Percentiles rank a stretch among this genome's conserved stretches.
phyloP scores from a whole-genome alignment of 2,113 vertebrate genomes.

The Albula glossodonta region DNA sequence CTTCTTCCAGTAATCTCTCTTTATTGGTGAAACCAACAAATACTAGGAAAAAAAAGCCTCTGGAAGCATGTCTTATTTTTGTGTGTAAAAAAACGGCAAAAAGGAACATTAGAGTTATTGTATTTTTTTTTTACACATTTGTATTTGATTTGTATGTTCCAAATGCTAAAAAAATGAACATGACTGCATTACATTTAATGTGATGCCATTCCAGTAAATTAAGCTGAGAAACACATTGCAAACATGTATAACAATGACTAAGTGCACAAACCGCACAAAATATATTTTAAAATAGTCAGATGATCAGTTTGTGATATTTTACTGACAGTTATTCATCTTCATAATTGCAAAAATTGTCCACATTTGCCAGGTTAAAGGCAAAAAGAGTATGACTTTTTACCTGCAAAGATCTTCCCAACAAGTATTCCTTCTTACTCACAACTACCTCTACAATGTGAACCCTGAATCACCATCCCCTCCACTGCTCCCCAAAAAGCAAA shows the following conservation, averaged over 20 bases:
- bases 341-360: neutral
- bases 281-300: neutral
- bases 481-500: neutral
- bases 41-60: too few relatives aligned
- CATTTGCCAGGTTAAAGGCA: conserved; percentile 1
- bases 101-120: too few relatives aligned
- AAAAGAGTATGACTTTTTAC: neutral
- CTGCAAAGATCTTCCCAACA: neutral
- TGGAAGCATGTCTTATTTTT: too few relatives aligned
- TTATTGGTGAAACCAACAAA: too few relatives aligned
- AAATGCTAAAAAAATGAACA: too few relatives aligned
- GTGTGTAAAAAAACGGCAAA: too few relatives aligned
- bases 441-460: too few relatives aligned
- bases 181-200: neutral
- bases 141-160: too few relatives aligned
- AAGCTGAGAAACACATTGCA: neutral
- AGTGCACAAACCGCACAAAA: too few relatives aligned
- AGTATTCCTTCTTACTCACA: neutral
- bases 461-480: neutral
- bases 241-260: neutral
- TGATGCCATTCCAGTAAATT: neutral
- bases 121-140: too few relatives aligned
- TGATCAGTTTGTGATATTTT: neutral
- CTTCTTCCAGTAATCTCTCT: too few relatives aligned
- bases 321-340: neutral